Percentiles rank a stretch among this genome's conserved stretches.
Conservation (phyloP, 2,888 invertebrate genomes). For the Philopedon plagiatum region DNA sequence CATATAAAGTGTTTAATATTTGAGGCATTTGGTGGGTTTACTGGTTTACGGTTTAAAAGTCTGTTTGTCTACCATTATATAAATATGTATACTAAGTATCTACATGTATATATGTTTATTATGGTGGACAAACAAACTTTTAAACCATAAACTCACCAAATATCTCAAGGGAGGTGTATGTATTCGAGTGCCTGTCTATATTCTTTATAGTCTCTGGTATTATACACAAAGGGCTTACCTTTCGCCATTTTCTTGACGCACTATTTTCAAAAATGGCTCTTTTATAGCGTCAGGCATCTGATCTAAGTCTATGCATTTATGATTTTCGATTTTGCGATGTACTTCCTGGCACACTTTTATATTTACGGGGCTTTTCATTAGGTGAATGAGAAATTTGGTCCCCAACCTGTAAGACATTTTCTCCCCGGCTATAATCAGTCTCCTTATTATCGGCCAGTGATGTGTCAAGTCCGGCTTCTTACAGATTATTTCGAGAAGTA, state of each 20-base stretch:
- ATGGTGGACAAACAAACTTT: no score
- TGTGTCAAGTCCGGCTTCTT: constrained; percentile 26
- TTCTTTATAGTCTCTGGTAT: no score
- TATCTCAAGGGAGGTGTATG: no score
- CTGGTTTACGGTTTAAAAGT: no score
- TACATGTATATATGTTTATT: no score
- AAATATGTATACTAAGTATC: no score
- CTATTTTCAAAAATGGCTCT: constrained; percentile 27
- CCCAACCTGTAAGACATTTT: constrained; percentile 42
- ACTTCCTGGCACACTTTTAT: constrained; percentile 46
- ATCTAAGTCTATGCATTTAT: constrained; percentile 37
- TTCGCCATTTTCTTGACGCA: not conserved
- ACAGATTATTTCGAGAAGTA: constrained; percentile 17
- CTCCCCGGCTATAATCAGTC: constrained; percentile 39
- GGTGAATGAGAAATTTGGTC: constrained; percentile 38
- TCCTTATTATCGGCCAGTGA: constrained; percentile 52
- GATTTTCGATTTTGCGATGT: constrained; percentile 46
- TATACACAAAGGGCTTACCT: not conserved
- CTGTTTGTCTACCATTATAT: no score
- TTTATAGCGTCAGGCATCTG: constrained; percentile 23
- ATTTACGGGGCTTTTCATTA: constrained; percentile 37
- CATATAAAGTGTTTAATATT: no score
- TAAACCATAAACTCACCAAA: no score
- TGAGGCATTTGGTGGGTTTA: no score
- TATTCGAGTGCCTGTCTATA: no score